Conservation (phyloP, 2,888 invertebrate genomes). For the Drepana falcataria region DNA sequence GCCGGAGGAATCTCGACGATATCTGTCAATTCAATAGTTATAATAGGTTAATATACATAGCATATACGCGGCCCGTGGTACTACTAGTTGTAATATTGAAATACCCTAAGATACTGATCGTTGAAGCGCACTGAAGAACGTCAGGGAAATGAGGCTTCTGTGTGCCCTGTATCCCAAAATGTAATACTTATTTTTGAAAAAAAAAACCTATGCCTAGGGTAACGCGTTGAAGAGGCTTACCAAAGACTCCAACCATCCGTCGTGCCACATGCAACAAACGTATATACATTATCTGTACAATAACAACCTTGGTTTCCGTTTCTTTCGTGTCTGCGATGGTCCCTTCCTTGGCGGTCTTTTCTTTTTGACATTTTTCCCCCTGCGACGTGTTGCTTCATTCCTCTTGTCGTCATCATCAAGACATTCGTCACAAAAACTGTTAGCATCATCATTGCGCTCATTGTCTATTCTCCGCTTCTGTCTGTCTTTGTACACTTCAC, state of each 20-base stretch:
- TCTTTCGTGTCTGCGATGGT: not conserved
- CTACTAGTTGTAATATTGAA: too few species aligned
- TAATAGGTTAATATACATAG: not conserved
- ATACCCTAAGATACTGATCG: too few species aligned
- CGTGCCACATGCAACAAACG: too few species aligned
- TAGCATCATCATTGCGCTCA: constrained; percentile 5
- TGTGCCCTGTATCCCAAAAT: too few species aligned
- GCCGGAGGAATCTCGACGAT: constrained; percentile 3
- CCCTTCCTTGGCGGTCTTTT: not conserved
- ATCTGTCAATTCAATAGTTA: constrained; percentile 8
- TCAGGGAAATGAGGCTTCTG: too few species aligned
- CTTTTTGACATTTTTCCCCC: not conserved
- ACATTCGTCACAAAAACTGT: not conserved
- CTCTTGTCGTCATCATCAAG: constrained; percentile 7
- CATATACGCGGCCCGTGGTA: too few species aligned
- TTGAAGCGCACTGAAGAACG: too few species aligned
- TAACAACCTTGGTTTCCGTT: constrained; percentile 3
- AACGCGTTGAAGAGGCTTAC: too few species aligned
- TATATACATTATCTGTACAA: too few species aligned
- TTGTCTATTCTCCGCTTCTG: constrained; percentile 20
- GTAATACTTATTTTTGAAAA: too few species aligned
- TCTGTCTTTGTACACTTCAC: constrained; percentile 46
- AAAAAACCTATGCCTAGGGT: too few species aligned
- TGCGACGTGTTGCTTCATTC: constrained; percentile 2
- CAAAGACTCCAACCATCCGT: too few species aligned